Evolutionary conservation across 1,140 invertebrate species (phyloP), one percentile per base, ranked within the genome.

Genomic region (Aphis craccivora): DNA sequence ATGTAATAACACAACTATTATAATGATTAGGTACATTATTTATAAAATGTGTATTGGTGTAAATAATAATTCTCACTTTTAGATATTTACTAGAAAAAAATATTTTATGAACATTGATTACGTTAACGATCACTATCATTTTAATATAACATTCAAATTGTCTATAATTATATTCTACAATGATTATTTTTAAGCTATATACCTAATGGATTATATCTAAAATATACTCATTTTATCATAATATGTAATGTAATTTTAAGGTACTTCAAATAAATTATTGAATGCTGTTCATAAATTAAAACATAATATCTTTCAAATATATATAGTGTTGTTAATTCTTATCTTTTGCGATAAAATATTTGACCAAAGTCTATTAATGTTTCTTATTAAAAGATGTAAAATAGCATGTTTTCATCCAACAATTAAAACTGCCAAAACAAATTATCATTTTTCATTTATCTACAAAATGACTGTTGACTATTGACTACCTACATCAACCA

Each of bases 191-290:
- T 89, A 89, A 89, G 87, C n/a, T 89, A 53, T 53, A 51, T 48
- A n/a, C n/a, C n/a, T n/a, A 45, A 89, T 37, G 35, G 30, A 87
- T 48, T 87, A 48, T n/a, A 87, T 48, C 18, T 87, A 48, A 87
- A 48, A 89, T 35, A 89, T 53, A 89, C 48, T 55, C 48, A n/a
- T 89, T 89, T 89, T 55, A 89, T 89, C 88, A 89, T 89, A 55
- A 89, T 55, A 89, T 53, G 51, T 35, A 53, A 55, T 55, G 45
- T 89, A 88, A 48, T 76, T 76, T 76, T 76, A 76, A 76, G 60
- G 14, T 76, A 76, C 60, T 76, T 76, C 60, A 76, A 76, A 76
- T 76, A 76, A n/a, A 76, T 76, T 76, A 76, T 76, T 76, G n/a
- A 76, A 76, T 76, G 60, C 60, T 76, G 60, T 76, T 76, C 60